Base-by-base conservation (phyloP, 2,113 vertebrate genomes). In the Sphyrna mokarran region DNA sequence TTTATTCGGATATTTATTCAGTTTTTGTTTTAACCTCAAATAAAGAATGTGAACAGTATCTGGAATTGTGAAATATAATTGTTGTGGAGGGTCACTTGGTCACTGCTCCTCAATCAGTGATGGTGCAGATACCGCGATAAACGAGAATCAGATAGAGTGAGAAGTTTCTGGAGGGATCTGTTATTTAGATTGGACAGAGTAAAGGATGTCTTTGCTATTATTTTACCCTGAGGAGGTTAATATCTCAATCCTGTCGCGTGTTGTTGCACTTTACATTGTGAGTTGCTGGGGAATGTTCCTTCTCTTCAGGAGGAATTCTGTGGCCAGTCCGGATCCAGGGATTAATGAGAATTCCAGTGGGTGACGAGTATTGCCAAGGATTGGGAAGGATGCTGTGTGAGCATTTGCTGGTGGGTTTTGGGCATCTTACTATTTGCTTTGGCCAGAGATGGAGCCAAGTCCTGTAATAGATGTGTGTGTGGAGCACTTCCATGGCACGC, bases 341-440 rank as follows among this genome's bases (percentile, higher is more conserved):
- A 23, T 87, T 54, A 87, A 87, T 87, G 85, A 43, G 43, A 54
- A 87, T 40, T 26, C 43, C 85, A 87, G 85, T 87, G 20, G 8
- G 20, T 22, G 9, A 23, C 9, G 1, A 54, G 22, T 9, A 26
- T 87, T 87, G 85, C 85, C 85, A 87, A 26, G 20, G 40, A 11
- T 54, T 87, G 85, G 29, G 85, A 87, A 87, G 43, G 85, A 54
- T 87, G 85, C 85, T 87, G 85, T 87, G 40, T 48, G 85, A 54
- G 85, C 85, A 87, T 54, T 87, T 87, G 85, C 10, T 87, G 85
- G 43, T 87, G 85, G 26, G 85, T 23, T 87, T 87, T 87, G 85
- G 85, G 43, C 22, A 87, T 40, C 43, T 87, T 1, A 87, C 8
- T 26, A 43, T 87, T 87, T 87, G 43, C 22, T 87, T 87, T 87